These are phyloP conservation scores for Heliconius himera DNA, from an alignment of 1,140 invertebrate genomes.

Conservation along the genomic window DNA sequence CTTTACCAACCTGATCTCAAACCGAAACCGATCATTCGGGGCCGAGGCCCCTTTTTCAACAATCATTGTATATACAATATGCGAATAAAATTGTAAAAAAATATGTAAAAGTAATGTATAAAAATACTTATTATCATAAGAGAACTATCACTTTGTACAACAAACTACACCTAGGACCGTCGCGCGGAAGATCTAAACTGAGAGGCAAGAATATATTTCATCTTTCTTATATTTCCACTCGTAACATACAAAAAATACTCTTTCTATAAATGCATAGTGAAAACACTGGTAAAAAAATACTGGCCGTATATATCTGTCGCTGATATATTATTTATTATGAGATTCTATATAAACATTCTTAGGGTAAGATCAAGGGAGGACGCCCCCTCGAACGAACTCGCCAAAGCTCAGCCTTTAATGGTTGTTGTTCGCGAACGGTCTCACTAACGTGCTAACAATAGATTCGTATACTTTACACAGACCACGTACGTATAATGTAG, in stretches of 20 bases:
- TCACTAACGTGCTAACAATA: constrained; percentile 38
- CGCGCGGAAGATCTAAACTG: constrained; percentile 65
- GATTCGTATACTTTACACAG: constrained; percentile 76
- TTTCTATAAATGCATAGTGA: constrained; percentile 42
- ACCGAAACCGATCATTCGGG: constrained; percentile 63
- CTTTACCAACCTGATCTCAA: constrained; percentile 52
- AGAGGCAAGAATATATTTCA: constrained; percentile 42
- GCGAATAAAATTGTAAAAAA: constrained; percentile 78
- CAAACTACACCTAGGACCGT: constrained; percentile 67
- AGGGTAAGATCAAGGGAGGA: constrained; percentile 1
- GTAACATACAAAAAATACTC: constrained; percentile 40
- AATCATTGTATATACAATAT: constrained; percentile 71
- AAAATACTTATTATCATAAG: constrained; percentile 80
- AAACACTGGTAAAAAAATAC: constrained; percentile 50
- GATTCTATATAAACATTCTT: constrained; percentile 21
- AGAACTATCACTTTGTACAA: constrained; percentile 81
- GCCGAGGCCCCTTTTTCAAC: constrained; percentile 54
- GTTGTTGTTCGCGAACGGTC: constrained; percentile 36
- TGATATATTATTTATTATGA: constrained; percentile 38
- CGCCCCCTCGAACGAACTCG: constrained; percentile 19
- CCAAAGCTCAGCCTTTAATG: constrained; percentile 32
- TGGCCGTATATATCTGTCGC: constrained; percentile 43
- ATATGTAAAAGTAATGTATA: constrained; percentile 80
- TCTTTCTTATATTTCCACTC: constrained; percentile 23
- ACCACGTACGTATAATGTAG: constrained; percentile 42